Conservation (phyloP, 2,888 invertebrate genomes). For the Limenitis camilla region DNA sequence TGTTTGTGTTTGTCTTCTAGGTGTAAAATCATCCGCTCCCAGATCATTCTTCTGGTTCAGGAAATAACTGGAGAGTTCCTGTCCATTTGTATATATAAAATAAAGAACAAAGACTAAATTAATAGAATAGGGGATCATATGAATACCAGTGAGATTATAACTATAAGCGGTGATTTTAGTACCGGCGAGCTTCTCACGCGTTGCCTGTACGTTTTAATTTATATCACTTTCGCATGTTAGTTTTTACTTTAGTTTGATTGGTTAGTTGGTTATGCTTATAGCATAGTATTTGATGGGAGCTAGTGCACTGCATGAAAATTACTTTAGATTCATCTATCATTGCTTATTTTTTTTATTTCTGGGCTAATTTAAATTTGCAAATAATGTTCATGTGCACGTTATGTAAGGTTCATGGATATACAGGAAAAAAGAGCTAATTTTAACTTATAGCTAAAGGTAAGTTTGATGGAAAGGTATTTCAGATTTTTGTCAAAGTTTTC, state of each 20-base stretch:
- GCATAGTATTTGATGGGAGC: not conserved
- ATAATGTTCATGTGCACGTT: too few relatives aligned
- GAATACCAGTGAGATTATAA: constrained; percentile 74
- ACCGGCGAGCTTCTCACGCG: constrained; percentile 64
- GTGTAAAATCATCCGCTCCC: constrained; percentile 73
- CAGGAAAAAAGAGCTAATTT: too few relatives aligned
- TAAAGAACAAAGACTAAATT: constrained; percentile 74
- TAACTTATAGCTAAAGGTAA: too few relatives aligned
- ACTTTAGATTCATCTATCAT: too few relatives aligned
- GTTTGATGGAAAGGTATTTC: too few relatives aligned
- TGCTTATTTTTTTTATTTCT: too few relatives aligned
- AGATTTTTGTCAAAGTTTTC: too few relatives aligned
- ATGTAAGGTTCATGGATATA: too few relatives aligned
- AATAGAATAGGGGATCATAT: constrained; percentile 64
- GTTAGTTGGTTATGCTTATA: constrained; percentile 9
- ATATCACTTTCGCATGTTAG: constrained; percentile 50
- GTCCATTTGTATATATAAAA: constrained; percentile 63
- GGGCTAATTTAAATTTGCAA: too few relatives aligned
- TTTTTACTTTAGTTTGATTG: constrained; percentile 31
- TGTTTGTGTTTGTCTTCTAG: constrained; percentile 67
- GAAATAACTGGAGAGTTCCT: constrained; percentile 69
- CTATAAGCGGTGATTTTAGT: constrained; percentile 70
- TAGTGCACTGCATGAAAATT: too few relatives aligned
- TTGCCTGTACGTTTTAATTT: constrained; percentile 63
- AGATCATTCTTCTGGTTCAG: constrained; percentile 75